Evolutionary conservation across 2,888 invertebrate species (phyloP), one percentile per base, ranked within the genome.

Genomic region (Callyntrura guangdongensis): DNA sequence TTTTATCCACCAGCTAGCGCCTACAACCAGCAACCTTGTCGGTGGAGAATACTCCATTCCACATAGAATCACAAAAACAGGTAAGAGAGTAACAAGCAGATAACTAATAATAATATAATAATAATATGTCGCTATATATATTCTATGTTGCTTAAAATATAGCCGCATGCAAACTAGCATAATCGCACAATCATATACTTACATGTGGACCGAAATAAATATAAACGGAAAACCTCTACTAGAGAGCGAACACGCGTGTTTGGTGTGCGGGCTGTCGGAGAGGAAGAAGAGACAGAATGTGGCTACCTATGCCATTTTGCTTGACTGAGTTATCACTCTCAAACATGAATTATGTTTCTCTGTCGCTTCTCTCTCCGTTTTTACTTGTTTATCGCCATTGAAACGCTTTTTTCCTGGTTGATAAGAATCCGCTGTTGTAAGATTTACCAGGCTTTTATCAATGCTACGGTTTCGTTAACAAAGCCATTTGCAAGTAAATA

Each of bases 291-390:
- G 20, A 64, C 9, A 2, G 5, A 36, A 69, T 22, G 12, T 17
- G 20, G 22, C 17, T 6, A 22, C 1, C 5, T 27, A 11, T 67
- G 20, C 0, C 5, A 61, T 49, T n/a, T 53, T 53, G 11, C 49
- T 22, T 74, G 74, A 74, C 49, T 74, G 53, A 53, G 77, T 77
- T 77, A 77, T 77, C 77, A 14, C 14, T 22, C n/a, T 77, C n/a
- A 2, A 36, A 36, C 36, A 0, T 77, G 20, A 77, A 77, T 77
- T 72, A 72, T 67, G 22, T 36, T 36, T 72, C 36, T 2, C 6
- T 25, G 11, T 4, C 8, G 5, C 17, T 5, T 45, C 45, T 45
- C 45, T 45, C 72, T 36, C 6, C 45, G 36, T 72, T 72, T 45
- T 53, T 22, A 22, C 53, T 77, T 77, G 12, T 49, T 53, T 77